A percentile compares a stretch with the other conserved stretches of the same genome.
Evolutionary conservation across 2,888 invertebrate species (phyloP).

Genomic region (Epinotia demarniana): DNA sequence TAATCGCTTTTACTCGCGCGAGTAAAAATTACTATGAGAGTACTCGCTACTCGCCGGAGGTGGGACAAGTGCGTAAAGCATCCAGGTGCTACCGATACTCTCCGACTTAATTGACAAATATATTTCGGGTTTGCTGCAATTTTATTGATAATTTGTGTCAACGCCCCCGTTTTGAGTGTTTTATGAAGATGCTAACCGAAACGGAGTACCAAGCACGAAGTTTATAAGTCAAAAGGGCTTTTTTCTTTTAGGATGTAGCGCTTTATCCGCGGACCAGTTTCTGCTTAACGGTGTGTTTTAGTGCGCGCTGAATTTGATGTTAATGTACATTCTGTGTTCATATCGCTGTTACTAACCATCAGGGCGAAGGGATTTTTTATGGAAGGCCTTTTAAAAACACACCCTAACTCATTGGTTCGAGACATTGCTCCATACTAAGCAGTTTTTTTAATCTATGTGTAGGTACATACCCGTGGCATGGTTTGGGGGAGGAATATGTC

Average conservation of each 20-base stretch:
- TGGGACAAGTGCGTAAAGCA: too few species aligned
- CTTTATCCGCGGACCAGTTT: slow-evolving; percentile 51
- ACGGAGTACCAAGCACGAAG: slow-evolving; percentile 2
- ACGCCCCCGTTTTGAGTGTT: slow-evolving; percentile 56
- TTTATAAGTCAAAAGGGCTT: slow-evolving; percentile 1
- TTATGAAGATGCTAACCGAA: slow-evolving; percentile 47
- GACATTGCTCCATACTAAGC: not conserved
- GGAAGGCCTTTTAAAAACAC: slow-evolving; percentile 19
- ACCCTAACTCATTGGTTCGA: not conserved
- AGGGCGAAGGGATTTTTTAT: slow-evolving; percentile 32
- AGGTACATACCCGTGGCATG: too few species aligned
- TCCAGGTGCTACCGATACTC: too few species aligned
- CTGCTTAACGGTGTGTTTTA: slow-evolving; percentile 65
- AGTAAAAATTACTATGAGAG: too few species aligned
- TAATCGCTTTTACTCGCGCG: too few species aligned
- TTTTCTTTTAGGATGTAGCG: slow-evolving; percentile 28
- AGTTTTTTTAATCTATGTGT: not conserved
- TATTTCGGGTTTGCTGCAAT: slow-evolving; percentile 66
- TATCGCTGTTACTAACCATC: slow-evolving; percentile 43
- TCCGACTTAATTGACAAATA: slow-evolving; percentile 63
- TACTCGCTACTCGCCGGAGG: too few species aligned
- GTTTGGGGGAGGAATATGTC: too few species aligned
- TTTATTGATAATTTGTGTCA: slow-evolving; percentile 64
- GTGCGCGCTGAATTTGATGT: slow-evolving; percentile 61
- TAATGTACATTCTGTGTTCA: slow-evolving; percentile 52